These are phyloP conservation scores for Conomelus anceps DNA, from an alignment of 2,888 invertebrate genomes.

Conservation along the genomic window DNA sequence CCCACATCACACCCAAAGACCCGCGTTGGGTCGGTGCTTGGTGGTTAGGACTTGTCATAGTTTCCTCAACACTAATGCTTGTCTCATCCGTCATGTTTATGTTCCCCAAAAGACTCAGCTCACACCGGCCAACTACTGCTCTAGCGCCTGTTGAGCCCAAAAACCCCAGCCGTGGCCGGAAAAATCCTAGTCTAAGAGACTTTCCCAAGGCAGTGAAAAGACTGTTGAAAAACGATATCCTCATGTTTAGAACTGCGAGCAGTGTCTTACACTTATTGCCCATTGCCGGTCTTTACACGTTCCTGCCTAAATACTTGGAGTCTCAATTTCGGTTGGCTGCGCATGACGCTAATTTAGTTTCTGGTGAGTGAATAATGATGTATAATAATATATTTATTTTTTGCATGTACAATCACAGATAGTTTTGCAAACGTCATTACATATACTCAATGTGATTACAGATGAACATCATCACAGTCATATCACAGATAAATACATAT, in stretches of 20 bases:
- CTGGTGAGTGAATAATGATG: constrained; percentile 55
- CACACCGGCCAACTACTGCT: constrained; percentile 28
- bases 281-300: constrained; percentile 86
- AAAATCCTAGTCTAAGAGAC: constrained; percentile 51
- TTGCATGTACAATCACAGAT: not conserved
- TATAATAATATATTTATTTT: too few species aligned
- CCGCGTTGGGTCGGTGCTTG: constrained; percentile 94
- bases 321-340: constrained; percentile 85
- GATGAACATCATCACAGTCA: too few species aligned
- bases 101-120: constrained; percentile 68
- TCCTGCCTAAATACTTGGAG: constrained; percentile 88
- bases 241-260: constrained; percentile 86
- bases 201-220: constrained; percentile 72
- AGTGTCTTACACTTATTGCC: constrained; percentile 85
- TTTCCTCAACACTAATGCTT: constrained; percentile 73
- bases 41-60: constrained; percentile 89
- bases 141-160: constrained; percentile 26
- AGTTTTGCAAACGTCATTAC: too few species aligned
- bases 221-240: constrained; percentile 78
- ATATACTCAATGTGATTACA: too few species aligned
- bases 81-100: constrained; percentile 85
- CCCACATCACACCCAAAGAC: constrained; percentile 69
- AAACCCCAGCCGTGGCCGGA: constrained; percentile 30
- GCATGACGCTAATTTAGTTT: constrained; percentile 83
- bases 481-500: too few species aligned